Evolutionary conservation across 2,888 invertebrate genomes (phyloP).

Genomic region (Acleris holmiana): DNA sequence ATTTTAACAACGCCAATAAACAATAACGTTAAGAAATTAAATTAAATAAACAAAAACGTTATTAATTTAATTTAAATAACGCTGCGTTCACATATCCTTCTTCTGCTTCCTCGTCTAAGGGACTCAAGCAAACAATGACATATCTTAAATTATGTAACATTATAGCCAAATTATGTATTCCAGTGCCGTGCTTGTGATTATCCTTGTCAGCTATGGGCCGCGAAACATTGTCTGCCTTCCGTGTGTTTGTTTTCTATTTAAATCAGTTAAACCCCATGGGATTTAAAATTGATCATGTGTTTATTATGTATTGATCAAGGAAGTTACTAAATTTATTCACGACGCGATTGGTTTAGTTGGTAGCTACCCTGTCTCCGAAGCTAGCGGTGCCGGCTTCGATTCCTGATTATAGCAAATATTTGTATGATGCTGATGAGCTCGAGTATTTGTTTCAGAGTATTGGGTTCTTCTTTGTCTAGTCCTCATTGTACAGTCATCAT

Average conservation of each 20-base stretch:
- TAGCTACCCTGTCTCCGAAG: no score
- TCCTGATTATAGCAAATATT: no score
- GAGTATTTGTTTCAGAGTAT: no score
- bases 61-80: slow-evolving; percentile 6
- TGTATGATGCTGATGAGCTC: no score
- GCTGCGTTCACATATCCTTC: background rate
- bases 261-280: slow-evolving; percentile 23
- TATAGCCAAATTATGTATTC: slow-evolving; percentile 51
- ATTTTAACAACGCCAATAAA: no score
- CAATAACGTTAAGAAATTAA: background rate
- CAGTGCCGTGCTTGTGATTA: slow-evolving; percentile 50
- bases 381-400: no score
- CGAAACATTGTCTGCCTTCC: slow-evolving; percentile 33
- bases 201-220: slow-evolving; percentile 53
- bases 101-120: slow-evolving; percentile 23
- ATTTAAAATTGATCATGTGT: background rate
- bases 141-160: slow-evolving; percentile 35
- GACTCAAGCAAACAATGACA: slow-evolving; percentile 25
- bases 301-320: no score
- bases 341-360: no score
- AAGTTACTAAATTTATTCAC: no score
- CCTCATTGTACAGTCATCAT: no score
- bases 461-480: no score
- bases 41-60: no score
- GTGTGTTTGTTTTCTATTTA: slow-evolving; percentile 39